phyloP scores from a whole-genome alignment of 2,888 invertebrate species.

The Phengaris arion region DNA sequence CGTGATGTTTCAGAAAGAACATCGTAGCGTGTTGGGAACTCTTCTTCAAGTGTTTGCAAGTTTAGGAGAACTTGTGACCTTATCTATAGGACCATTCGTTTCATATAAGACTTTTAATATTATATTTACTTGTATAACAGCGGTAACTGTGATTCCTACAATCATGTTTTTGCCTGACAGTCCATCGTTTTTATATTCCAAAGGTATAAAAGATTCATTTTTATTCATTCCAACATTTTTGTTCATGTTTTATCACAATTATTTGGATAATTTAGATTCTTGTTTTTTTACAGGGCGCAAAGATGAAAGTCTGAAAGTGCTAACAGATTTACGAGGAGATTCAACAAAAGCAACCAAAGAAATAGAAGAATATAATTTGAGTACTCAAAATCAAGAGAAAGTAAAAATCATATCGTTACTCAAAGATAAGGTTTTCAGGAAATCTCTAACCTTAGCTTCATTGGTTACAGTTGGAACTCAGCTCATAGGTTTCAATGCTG shows the following conservation, averaged over 20 bases:
- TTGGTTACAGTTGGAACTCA: conserved; percentile 43
- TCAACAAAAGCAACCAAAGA: conserved; percentile 41
- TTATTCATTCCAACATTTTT: neutral
- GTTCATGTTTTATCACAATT: neutral
- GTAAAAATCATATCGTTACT: conserved; percentile 38
- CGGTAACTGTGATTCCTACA: conserved; percentile 47
- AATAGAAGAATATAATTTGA: conserved; percentile 48
- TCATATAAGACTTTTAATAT: conserved; percentile 52
- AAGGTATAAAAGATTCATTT: conserved; percentile 32
- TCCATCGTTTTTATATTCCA: conserved; percentile 55
- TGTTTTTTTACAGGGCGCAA: conserved; percentile 3
- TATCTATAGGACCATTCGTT: conserved; percentile 60
- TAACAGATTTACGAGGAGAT: conserved; percentile 18
- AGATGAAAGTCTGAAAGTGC: conserved; percentile 8
- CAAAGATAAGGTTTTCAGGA: conserved; percentile 43
- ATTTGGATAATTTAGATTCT: neutral
- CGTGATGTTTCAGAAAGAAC: conserved; percentile 54
- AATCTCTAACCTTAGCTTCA: conserved; percentile 40
- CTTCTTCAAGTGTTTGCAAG: conserved; percentile 61
- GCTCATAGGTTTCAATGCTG: conserved; percentile 50
- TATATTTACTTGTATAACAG: conserved; percentile 43
- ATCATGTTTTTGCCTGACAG: conserved; percentile 57
- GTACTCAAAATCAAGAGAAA: conserved; percentile 32
- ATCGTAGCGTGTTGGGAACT: conserved; percentile 59
- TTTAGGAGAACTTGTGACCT: conserved; percentile 54